Evolutionary conservation across 2,113 vertebrate species (phyloP).

Genomic region (Taxidea taxus): DNA sequence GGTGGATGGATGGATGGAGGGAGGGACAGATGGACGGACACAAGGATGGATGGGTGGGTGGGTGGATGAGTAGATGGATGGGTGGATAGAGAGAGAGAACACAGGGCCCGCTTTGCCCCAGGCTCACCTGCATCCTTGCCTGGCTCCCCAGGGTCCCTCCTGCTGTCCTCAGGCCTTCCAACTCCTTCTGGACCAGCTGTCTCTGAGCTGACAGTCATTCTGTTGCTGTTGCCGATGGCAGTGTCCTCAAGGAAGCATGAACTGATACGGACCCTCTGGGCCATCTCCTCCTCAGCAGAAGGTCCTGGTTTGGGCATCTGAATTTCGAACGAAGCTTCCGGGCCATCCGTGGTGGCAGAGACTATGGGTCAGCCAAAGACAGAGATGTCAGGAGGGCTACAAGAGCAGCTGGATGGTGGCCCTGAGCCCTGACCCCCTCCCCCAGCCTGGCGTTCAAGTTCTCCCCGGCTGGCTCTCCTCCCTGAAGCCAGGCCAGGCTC

Average conservation of each 20-base stretch:
- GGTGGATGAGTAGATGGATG: rapidly evolving
- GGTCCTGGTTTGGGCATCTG: neutral
- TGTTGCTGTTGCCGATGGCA: neutral
- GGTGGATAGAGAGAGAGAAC: neutral
- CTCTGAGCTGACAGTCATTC: neutral
- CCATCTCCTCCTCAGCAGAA: rapidly evolving
- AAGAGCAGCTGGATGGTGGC: neutral
- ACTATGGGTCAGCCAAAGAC: neutral
- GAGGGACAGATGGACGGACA: rapidly evolving
- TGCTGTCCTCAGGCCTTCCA: rapidly evolving
- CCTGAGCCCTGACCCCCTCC: neutral
- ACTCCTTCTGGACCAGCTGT: rapidly evolving
- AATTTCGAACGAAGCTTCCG: neutral
- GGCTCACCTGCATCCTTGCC: neutral
- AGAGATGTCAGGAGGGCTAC: rapidly evolving
- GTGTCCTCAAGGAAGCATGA: neutral
- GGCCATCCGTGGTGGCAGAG: neutral
- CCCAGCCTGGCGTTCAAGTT: neutral
- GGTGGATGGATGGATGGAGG: neutral
- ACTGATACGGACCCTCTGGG: conserved; percentile 24
- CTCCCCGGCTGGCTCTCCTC: no score
- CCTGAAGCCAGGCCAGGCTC: rapidly evolving
- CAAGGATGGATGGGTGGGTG: rapidly evolving
- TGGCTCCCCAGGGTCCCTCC: rapidly evolving
- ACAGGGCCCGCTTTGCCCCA: rapidly evolving